Base-by-base conservation (phyloP, 2,888 invertebrate species). In the Caenorhabditis sp. region DNA sequence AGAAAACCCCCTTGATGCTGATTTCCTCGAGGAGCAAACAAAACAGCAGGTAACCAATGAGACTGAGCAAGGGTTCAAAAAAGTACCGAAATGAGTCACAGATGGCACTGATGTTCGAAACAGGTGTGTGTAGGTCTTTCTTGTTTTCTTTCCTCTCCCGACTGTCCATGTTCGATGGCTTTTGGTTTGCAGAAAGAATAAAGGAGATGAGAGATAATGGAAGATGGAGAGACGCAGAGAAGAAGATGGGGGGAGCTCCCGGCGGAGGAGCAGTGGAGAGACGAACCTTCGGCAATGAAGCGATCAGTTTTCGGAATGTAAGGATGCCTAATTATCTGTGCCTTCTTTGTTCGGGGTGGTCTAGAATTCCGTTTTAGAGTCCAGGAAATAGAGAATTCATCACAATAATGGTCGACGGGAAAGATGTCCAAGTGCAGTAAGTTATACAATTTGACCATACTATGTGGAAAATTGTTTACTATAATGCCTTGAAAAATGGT, bases 1-100 rank as follows among this genome's bases (percentile, higher is more conserved):
- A 59, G 47, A 44, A 51, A 70, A 22, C 14, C 70, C 44, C 22
- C 26, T 69, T 80, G 80, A 56, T 74, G 68, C 74, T 69, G 73
- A 74, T 74, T 74, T 80, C 63, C 80, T 47, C 47, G 47, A 47
- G 47, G 74, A 80, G 72, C 74, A 80, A 80, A 73, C 38, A 70
- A 2, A 58, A 51, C 38, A 66, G 49, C 61, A 77, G 22, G 79
- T 70, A 54, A 69, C 35, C 61, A 51, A 12, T 16, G 22, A n/a
- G n/a, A 61, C 16, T 41, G 61, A 61, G 22, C 59, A 24, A 63
- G 8, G 58, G 72, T 38, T 70, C 70, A 70, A 63, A 77, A 69
- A 77, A 41, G 61, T 31, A 31, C 28, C 14, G 31, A 41, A 41
- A 24, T 76, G 76, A 76, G 61, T 76, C 76, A 76, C 41, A 54